These are phyloP conservation scores for Myodes glareolus DNA, from an alignment of 2,113 vertebrate genomes.

Conservation along the genomic window DNA sequence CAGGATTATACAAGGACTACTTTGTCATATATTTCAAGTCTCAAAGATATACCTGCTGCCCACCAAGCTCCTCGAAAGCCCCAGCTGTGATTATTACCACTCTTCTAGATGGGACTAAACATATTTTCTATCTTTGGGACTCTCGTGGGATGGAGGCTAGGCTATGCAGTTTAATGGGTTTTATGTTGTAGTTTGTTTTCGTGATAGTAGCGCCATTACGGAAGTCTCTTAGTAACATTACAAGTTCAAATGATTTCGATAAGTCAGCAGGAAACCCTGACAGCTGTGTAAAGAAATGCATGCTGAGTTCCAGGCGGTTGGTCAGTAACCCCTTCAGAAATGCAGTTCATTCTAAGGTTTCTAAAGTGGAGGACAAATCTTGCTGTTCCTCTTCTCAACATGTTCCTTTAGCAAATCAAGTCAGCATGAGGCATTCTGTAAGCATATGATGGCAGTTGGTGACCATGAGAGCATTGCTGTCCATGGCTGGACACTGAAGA, in stretches of 20 bases:
- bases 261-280: neutral
- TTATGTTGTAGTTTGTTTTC: constrained; percentile 34
- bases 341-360: neutral
- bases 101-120: neutral
- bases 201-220: neutral
- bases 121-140: neutral
- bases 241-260: neutral
- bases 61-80: fast-evolving
- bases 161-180: neutral
- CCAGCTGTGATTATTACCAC: neutral
- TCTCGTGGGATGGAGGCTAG: neutral
- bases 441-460: neutral
- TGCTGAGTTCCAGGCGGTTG: neutral
- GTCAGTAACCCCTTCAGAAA: neutral
- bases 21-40: neutral
- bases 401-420: neutral
- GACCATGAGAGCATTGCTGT: neutral
- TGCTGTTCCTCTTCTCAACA: neutral
- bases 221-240: neutral
- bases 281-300: neutral
- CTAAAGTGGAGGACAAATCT: neutral
- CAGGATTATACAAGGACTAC: neutral
- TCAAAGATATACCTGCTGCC: neutral
- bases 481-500: neutral
- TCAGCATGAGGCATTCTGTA: neutral